Evolutionary conservation across 1,140 invertebrate species (phyloP), one percentile per base, ranked within the genome.

Genomic region (Oncopodura yosiiana): DNA sequence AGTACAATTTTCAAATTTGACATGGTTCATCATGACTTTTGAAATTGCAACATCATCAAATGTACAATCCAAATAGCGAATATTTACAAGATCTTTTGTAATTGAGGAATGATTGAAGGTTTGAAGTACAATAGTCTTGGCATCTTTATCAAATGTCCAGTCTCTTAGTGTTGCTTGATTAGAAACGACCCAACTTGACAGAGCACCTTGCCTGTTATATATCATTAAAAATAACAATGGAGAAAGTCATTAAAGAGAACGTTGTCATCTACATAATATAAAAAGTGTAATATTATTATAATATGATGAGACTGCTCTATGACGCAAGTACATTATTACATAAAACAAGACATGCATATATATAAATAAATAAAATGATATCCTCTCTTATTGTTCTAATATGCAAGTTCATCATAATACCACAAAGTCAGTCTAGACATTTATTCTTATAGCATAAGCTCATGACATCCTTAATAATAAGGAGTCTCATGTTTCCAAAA

Each of bases 1-100:
- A 39, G 62, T 53, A 38, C 62, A 64, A 19, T 61, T 61, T 57
- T 64, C 53, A 49, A 64, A 64, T 41, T 60, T 61, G n/a, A 64
- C 58, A 36, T 64, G 62, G 30, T 64, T 64, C 62, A 64, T 61
- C 49, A 61, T 61, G 51, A 64, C 43, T 43, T 64, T 64, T 39
- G 51, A 27, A 50, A 64, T 53, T 6, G 58, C 49, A 24, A 61
- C 24, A 41, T 64, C 51, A 39, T 58, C 51, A 54, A 64, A 64
- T 12, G 30, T 32, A 38, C 55, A 56, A 21, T 48, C 34, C 2
- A 37, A 41, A 34, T 61, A 64, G 19, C 58, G 51, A 53, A 64
- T 43, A 32, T 64, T 64, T 16, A 58, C 49, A 24, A 58, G 34
- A 52, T 61, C 53, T 2, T 16, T 16, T 6, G 11, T 50, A 24